Conservation (phyloP, 2,113 vertebrate species). For the Prunella himalayana region DNA sequence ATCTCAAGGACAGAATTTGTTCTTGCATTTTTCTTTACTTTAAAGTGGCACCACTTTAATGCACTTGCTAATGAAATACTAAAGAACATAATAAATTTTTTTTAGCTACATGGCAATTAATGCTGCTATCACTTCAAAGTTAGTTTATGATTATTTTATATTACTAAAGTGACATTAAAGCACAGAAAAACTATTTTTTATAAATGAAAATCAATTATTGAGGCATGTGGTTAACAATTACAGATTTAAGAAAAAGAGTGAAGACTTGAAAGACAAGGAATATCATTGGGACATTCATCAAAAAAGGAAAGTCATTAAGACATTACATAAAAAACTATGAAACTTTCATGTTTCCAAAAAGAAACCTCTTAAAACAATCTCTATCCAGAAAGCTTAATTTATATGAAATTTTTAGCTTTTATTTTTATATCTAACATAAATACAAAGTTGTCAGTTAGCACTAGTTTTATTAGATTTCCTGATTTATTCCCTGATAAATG, state of each 20-base stretch:
- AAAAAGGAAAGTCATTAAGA: not conserved
- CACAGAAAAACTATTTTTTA: not conserved
- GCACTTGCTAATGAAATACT: not conserved
- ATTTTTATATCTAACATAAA: not conserved
- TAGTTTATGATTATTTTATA: not conserved
- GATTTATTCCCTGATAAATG: not conserved
- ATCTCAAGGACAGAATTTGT: not conserved
- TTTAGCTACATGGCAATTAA: not conserved
- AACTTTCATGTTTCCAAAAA: not conserved
- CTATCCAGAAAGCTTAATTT: not conserved
- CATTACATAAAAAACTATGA: not conserved
- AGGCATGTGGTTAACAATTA: not conserved
- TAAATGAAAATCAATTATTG: not conserved
- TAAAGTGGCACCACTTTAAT: not conserved
- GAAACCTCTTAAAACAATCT: not conserved
- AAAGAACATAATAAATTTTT: not conserved
- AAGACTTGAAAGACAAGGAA: not conserved
- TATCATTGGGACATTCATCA: not conserved
- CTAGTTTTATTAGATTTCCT: not conserved
- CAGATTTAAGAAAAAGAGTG: not conserved
- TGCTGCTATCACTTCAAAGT: not conserved
- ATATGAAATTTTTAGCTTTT: not conserved
- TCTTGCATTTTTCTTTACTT: not conserved
- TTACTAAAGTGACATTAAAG: not conserved
- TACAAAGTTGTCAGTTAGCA: not conserved